These are phyloP conservation scores for Ethmia dodecea DNA, from an alignment of 2,888 invertebrate species.

Conservation along the genomic window DNA sequence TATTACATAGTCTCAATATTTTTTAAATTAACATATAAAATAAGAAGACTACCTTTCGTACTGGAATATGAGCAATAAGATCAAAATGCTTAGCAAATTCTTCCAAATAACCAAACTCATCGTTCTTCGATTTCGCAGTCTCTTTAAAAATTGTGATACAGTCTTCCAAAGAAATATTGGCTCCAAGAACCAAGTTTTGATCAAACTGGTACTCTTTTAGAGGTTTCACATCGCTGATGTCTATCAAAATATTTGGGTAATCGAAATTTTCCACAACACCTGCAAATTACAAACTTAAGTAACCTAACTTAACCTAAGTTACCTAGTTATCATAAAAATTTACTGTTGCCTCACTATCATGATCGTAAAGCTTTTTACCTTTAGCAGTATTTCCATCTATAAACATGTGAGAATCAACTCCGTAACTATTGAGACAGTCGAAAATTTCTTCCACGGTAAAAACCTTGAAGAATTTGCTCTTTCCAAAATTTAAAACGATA, in stretches of 20 bases:
- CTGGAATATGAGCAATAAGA: constrained; percentile 79
- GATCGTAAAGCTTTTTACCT: too few relatives aligned
- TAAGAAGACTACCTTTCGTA: constrained; percentile 82
- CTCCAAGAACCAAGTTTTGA: constrained; percentile 73
- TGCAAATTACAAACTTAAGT: too few relatives aligned
- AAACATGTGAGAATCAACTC: constrained; percentile 71
- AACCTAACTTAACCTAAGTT: too few relatives aligned
- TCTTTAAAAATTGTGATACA: constrained; percentile 68
- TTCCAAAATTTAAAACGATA: constrained; percentile 67
- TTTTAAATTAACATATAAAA: constrained; percentile 51
- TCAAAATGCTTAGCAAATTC: constrained; percentile 77
- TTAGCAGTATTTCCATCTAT: constrained; percentile 84
- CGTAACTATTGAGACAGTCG: constrained; percentile 51
- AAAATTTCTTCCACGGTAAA: constrained; percentile 64
- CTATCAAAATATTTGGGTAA: constrained; percentile 47
- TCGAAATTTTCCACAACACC: constrained; percentile 46
- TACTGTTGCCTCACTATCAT: too few relatives aligned
- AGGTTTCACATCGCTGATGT: constrained; percentile 47
- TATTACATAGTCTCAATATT: constrained; percentile 40
- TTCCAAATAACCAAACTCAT: constrained; percentile 69
- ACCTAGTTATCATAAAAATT: background rate
- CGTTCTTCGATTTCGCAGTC: constrained; percentile 36
- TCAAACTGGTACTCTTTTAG: constrained; percentile 45
- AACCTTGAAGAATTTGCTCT: constrained; percentile 67
- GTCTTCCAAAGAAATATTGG: constrained; percentile 75